Evolutionary conservation across 37 sponge, comb jelly and placozoan species (phyloP), one percentile per base, ranked within the genome.

Genomic region (Agelas oroides): DNA sequence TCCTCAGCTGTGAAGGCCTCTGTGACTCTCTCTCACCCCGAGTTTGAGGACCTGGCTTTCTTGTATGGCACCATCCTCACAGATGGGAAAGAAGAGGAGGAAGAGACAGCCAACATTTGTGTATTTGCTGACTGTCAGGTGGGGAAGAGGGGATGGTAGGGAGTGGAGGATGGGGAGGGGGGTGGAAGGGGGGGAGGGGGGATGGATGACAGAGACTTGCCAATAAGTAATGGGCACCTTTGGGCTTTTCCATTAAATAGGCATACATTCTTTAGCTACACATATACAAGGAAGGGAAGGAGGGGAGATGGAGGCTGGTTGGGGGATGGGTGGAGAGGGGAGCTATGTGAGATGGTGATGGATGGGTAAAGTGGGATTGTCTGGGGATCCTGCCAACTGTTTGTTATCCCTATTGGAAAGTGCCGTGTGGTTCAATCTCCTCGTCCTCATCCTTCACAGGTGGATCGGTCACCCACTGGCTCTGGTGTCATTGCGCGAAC

Each of bases 1-100:
- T 77, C 71, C 18, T 72, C 73, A 13, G 81, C 76, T 17, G 75
- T 91, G 27, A 86, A 82, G 31, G 25, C 37, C 19, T 37, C 73
- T 35, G 57, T 90, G 5, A 16, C 5, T 18, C 41, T 94, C 32
- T 32, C 85, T 8, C 92, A 97, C 70, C 89, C 92, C 0, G 87
- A 89, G 25, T 65, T 67, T 59, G 35, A 61, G 32, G 94, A 94
- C 70, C 64, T 94, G 77, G 92, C 90, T 15, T 94, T 94, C 38
- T 75, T 97, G 31, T 96, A 93, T 59, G 97, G 97, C 23, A 73
- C 85, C 28, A 93, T 96, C 18, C 71, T 94, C 36, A 87, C 89
- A 33, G 89, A 90, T 56, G 93, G 84, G 20, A 78, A 75, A 5
- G 88, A 96, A 16, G 73, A 31, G 27, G 37, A n/a, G 27, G 41